Base-by-base conservation (phyloP, 2,797 vertebrate species). In the Sciaenops ocellatus region DNA sequence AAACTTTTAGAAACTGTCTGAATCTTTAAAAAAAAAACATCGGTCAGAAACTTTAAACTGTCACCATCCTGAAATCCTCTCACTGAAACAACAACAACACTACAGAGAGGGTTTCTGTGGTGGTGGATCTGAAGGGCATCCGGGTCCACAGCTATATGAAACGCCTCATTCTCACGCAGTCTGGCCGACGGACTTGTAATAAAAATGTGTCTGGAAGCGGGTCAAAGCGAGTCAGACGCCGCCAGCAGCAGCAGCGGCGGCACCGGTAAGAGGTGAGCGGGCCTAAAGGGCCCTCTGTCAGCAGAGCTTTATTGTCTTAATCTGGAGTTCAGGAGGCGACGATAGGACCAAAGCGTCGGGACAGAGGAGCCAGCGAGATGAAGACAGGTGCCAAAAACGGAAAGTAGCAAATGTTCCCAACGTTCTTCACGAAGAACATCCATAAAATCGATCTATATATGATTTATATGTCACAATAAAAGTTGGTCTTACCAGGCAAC, bases 401-500 rank as follows among this genome's bases (percentile, higher is more conserved):
- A 69, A 50, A 69, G 26, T 3, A 52, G 60, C 1, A 54, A 82
- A 57, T 22, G 62, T 66, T 50, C 50, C 20, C 17, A 78, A 74
- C 3, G 68, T 46, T 76, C 66, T 63, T 77, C n/a, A 26, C 60
- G 10, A 17, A 52, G 13, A 51, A 59, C 5, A 8, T 51, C 24
- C 44, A 42, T 54, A 57, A 69, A 44, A 54, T 15, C 18, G 6
- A 42, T 48, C 13, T n/a, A 16, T 42, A 34, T 24, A 47, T 17
- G 12, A 28, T 9, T 48, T 74, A 64, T 22, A 79, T 61, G 50
- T 59, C 12, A 1, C 30, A 78, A 20, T 75, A 28, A 82, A 84
- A 30, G 46, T 17, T 13, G 30, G 41, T 95, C 97, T 97, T 84
- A 99, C 98, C 98, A 99, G 78, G 97, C 96, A 6, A 99, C 97